These are phyloP conservation scores for Clamator glandarius DNA, from an alignment of 2,797 vertebrate genomes.

Conservation along the genomic window DNA sequence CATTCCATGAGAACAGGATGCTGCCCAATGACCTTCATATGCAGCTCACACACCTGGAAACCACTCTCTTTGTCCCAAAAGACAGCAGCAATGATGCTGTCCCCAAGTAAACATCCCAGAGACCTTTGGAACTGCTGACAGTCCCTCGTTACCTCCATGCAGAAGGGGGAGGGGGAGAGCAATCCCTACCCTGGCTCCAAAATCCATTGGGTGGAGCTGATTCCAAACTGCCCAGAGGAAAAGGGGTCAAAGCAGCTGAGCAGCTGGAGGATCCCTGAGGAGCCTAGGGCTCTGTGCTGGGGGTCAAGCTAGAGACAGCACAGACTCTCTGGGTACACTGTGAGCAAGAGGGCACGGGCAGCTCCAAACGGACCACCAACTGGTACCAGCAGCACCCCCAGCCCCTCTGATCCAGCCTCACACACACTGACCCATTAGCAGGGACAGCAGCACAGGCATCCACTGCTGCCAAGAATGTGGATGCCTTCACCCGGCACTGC, in stretches of 20 bases:
- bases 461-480: background rate
- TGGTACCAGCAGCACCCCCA: background rate
- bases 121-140: background rate
- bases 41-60: accelerated
- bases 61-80: background rate
- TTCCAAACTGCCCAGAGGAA: background rate
- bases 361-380: background rate
- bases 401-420: background rate
- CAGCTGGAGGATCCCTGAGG: background rate
- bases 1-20: background rate
- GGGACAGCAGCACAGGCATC: background rate
- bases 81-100: background rate
- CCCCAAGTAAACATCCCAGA: background rate
- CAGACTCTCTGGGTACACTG: background rate
- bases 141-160: accelerated
- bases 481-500: background rate
- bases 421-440: accelerated
- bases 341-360: background rate
- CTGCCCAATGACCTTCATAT: background rate
- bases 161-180: background rate
- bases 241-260: background rate
- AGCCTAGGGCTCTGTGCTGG: background rate
- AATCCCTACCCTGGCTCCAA: background rate
- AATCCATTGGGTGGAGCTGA: background rate
- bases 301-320: background rate